Percentiles rank a stretch among this genome's conserved stretches.
Evolutionary conservation across 2,797 vertebrate genomes (phyloP).

Genomic region (Peromyscus eremicus): DNA sequence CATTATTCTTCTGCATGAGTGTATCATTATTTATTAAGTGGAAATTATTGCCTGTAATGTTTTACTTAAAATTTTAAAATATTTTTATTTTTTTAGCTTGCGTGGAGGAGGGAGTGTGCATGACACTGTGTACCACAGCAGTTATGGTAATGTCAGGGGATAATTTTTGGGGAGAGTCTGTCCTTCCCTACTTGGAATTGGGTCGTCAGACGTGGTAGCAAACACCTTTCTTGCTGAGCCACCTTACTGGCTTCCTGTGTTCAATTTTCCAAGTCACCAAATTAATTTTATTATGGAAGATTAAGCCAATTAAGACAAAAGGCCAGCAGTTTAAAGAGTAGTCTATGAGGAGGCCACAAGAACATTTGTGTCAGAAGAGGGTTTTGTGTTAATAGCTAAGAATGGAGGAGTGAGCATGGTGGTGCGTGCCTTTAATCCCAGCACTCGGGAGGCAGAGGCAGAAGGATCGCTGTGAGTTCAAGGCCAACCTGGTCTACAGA

Average conservation of each 20-base stretch:
- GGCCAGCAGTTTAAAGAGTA: neutral
- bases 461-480: neutral
- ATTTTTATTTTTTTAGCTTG: neutral
- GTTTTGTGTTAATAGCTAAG: neutral
- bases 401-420: neutral
- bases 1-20: neutral
- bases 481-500: neutral
- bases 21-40: neutral
- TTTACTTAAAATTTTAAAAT: neutral
- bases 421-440: neutral
- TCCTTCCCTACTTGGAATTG: neutral
- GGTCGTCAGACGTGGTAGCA: neutral
- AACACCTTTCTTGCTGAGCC: neutral
- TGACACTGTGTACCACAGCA: neutral
- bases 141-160: neutral
- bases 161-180: neutral
- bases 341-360: neutral
- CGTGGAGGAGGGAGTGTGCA: no score
- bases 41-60: conserved; percentile 28
- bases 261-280: neutral
- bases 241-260: neutral
- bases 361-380: neutral
- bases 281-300: neutral
- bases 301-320: neutral
- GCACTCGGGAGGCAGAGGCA: neutral